A percentile compares a stretch with the other conserved stretches of the same genome.
phyloP scores from a whole-genome alignment of 2,113 vertebrate species.

The Okapia johnstoni region DNA sequence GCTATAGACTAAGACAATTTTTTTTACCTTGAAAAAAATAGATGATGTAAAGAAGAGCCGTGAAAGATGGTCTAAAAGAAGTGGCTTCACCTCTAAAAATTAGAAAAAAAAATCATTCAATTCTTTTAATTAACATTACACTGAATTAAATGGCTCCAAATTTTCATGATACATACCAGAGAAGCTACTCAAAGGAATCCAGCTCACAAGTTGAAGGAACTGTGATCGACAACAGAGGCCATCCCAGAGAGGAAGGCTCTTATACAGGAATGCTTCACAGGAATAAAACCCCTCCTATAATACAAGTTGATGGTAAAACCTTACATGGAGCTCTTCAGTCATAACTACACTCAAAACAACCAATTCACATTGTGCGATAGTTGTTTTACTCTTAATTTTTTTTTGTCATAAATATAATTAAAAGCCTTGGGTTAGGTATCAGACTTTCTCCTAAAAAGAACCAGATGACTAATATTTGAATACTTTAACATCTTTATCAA shows the following conservation, averaged over 20 bases:
- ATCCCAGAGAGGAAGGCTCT: slow-evolving; percentile 92
- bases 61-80: slow-evolving; percentile 87
- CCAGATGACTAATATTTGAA: not conserved
- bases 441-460: slow-evolving; percentile 25
- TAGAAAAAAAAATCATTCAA: slow-evolving; percentile 36
- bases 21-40: slow-evolving; percentile 92
- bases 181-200: slow-evolving; percentile 86
- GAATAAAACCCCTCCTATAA: slow-evolving; percentile 91
- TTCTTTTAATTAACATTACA: slow-evolving; percentile 9
- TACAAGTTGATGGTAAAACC: slow-evolving; percentile 21
- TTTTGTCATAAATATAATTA: slow-evolving; percentile 4
- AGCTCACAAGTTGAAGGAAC: slow-evolving; percentile 87
- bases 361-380: not conserved
- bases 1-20: not conserved
- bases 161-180: slow-evolving; percentile 80
- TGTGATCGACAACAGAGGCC: slow-evolving; percentile 85
- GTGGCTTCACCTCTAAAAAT: slow-evolving; percentile 83
- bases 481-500: slow-evolving; percentile 5
- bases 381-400: slow-evolving; percentile 22
- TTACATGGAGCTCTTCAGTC: not conserved
- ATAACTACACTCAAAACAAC: not conserved
- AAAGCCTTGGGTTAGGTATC: not conserved
- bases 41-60: slow-evolving; percentile 93
- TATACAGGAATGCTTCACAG: slow-evolving; percentile 91
- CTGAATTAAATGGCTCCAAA: not conserved